Evolutionary conservation across 2,888 invertebrate species (phyloP).

Genomic region (Scaptomyza reducta): DNA sequence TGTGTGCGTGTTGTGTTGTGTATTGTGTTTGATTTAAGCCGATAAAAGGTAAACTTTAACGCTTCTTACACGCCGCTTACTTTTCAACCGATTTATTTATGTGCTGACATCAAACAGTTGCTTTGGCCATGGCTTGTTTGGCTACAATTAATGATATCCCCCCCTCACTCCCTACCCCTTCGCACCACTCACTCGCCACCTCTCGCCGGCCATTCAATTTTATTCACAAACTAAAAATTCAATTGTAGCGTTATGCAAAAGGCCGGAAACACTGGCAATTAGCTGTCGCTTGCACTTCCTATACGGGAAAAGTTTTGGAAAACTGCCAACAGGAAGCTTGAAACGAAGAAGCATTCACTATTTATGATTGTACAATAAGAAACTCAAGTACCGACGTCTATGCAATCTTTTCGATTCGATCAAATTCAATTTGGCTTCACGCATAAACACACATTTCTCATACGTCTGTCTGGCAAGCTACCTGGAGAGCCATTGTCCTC

Average conservation of each 20-base stretch:
- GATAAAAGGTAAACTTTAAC: constrained; percentile 71
- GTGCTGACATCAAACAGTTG: constrained; percentile 60
- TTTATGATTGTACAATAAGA: constrained; percentile 3
- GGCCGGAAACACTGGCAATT: constrained; percentile 42
- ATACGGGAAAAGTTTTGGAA: constrained; percentile 3
- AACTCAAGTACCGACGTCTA: constrained; percentile 2
- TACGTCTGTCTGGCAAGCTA: constrained; percentile 40
- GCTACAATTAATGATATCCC: constrained; percentile 55
- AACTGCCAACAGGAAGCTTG: constrained; percentile 8
- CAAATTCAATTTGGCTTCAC: constrained; percentile 59
- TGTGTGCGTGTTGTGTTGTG: background rate
- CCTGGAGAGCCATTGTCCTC: constrained; percentile 58
- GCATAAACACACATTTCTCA: constrained; percentile 29
- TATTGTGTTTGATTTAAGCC: constrained; percentile 76
- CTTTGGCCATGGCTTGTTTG: constrained; percentile 67
- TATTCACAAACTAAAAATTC: constrained; percentile 29
- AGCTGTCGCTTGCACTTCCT: constrained; percentile 53
- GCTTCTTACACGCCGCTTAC: constrained; percentile 65
- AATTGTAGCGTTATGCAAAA: constrained; percentile 54
- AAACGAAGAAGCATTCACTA: background rate
- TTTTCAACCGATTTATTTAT: constrained; percentile 71
- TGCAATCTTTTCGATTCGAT: constrained; percentile 36
- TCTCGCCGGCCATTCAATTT: background rate
- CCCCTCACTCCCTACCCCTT: background rate
- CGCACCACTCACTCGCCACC: background rate